phyloP scores from a whole-genome alignment of 1,140 invertebrate species.

The Chironomus striatipennis region DNA sequence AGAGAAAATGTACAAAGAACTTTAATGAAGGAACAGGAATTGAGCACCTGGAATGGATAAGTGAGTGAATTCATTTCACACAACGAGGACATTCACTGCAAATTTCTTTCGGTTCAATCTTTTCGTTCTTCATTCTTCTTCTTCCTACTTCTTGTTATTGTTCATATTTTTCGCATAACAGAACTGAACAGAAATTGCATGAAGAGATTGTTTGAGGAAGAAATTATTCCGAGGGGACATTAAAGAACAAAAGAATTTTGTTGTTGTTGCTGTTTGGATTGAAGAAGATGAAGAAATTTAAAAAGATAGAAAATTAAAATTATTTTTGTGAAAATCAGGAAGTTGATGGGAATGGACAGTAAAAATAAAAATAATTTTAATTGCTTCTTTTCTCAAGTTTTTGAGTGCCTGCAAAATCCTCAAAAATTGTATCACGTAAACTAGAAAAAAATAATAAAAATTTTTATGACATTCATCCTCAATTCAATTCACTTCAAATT shows the following conservation, averaged over 20 bases:
- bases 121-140: background rate
- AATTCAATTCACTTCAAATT: too few relatives aligned
- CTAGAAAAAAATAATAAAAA: too few relatives aligned
- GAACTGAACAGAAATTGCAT: background rate
- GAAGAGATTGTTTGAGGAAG: background rate
- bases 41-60: background rate
- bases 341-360: background rate
- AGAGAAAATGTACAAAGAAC: background rate
- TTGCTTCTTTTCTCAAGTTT: background rate
- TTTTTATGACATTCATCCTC: too few relatives aligned
- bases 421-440: too few relatives aligned
- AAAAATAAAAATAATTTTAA: background rate
- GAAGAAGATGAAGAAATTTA: background rate
- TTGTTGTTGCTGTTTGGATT: too few relatives aligned
- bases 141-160: background rate
- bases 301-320: too few relatives aligned
- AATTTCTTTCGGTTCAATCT: background rate
- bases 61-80: background rate
- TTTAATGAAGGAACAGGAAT: conserved; percentile 13
- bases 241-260: background rate
- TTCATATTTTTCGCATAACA: background rate
- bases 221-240: background rate
- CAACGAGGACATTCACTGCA: background rate
- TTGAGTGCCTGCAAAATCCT: too few relatives aligned
- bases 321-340: too few relatives aligned